These are phyloP conservation scores for Himalopsyche phryganea DNA, from an alignment of 1,140 invertebrate species.

Conservation along the genomic window DNA sequence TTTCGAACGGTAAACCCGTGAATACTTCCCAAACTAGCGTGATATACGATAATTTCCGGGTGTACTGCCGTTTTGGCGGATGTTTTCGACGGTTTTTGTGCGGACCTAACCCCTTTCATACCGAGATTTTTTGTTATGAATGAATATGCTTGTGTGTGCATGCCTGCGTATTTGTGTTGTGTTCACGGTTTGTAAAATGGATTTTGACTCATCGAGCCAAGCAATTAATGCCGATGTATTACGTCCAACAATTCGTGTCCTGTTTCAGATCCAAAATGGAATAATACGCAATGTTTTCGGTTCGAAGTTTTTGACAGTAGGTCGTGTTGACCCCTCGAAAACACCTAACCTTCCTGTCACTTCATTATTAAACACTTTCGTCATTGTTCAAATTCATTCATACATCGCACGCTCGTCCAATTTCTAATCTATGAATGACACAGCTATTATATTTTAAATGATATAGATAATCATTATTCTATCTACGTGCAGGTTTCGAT, in stretches of 20 bases:
- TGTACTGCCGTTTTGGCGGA: neutral
- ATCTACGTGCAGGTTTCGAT: too few relatives aligned
- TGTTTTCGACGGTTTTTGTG: neutral
- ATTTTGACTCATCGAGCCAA: slow-evolving; percentile 15
- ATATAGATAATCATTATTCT: too few relatives aligned
- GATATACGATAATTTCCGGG: neutral
- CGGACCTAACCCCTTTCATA: slow-evolving; percentile 14
- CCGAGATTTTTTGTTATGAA: slow-evolving; percentile 24
- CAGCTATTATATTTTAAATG: too few relatives aligned
- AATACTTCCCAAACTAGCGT: neutral
- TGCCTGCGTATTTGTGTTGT: slow-evolving; percentile 8
- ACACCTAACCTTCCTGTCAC: slow-evolving; percentile 17
- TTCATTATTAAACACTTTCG: slow-evolving; percentile 1
- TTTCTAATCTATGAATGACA: too few relatives aligned
- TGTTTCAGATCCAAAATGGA: neutral
- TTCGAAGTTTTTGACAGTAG: slow-evolving; percentile 16
- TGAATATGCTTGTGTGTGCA: slow-evolving; percentile 14
- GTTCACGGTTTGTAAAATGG: slow-evolving; percentile 15
- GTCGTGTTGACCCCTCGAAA: neutral
- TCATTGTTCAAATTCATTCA: too few relatives aligned
- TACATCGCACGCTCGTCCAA: too few relatives aligned
- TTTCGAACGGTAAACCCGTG: neutral
- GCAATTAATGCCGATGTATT: slow-evolving; percentile 19
- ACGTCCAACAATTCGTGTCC: slow-evolving; percentile 6
- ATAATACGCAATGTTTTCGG: slow-evolving; percentile 2